Evolutionary conservation across 2,888 invertebrate species (phyloP).

Genomic region (Malthinus seriepunctatus): DNA sequence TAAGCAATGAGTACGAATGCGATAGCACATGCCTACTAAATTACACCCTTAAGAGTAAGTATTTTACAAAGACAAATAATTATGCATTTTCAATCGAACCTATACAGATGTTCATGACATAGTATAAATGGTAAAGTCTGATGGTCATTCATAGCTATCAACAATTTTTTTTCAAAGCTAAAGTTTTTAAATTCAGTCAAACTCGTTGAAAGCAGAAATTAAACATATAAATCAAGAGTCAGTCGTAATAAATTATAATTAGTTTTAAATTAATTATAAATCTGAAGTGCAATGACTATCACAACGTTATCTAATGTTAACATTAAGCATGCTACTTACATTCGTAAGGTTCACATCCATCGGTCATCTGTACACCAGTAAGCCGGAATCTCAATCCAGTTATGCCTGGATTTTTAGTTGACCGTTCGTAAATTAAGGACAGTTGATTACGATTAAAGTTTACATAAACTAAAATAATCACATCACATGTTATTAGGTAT

Average conservation of each 20-base stretch:
- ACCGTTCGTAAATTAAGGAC: slow-evolving; percentile 30
- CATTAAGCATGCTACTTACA: slow-evolving; percentile 13
- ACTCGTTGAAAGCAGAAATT: too few species aligned
- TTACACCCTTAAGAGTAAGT: too few species aligned
- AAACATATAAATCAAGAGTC: too few species aligned
- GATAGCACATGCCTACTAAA: too few species aligned
- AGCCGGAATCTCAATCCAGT: slow-evolving; percentile 32
- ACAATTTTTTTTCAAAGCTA: too few species aligned
- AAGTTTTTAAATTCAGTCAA: too few species aligned
- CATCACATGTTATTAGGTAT: slow-evolving; percentile 7
- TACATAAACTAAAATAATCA: slow-evolving; percentile 29
- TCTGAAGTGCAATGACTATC: not conserved
- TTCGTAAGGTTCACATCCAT: slow-evolving; percentile 25
- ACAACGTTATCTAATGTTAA: not conserved
- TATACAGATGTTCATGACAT: too few species aligned
- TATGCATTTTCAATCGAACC: too few species aligned
- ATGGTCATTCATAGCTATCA: too few species aligned
- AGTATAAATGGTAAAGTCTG: too few species aligned
- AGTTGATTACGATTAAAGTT: slow-evolving; percentile 27
- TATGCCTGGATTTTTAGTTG: slow-evolving; percentile 13
- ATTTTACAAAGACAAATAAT: too few species aligned
- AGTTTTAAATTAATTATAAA: not conserved
- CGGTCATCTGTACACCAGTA: slow-evolving; percentile 30
- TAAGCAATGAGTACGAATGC: too few species aligned
- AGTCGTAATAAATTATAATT: not conserved